Evolutionary conservation across 2,888 invertebrate species (phyloP).

Genomic region (Tiphia femorata): DNA sequence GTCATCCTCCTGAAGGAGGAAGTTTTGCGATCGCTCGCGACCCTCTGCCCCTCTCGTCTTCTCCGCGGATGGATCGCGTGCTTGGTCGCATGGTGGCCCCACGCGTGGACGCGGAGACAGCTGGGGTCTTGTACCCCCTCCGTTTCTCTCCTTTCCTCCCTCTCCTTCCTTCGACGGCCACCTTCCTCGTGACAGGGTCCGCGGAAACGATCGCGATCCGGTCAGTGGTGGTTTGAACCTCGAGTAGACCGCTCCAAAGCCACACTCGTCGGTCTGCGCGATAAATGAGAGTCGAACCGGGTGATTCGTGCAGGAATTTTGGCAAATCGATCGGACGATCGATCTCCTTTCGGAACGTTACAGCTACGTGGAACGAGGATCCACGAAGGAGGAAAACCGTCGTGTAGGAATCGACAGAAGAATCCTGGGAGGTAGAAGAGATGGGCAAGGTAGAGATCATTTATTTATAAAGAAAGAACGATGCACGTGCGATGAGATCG

Average conservation of each 20-base stretch:
- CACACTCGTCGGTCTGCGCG: constrained; percentile 18
- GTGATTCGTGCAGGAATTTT: no score
- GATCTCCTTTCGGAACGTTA: background rate
- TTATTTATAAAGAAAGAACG: background rate
- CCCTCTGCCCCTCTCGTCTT: no score
- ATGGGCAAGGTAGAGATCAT: background rate
- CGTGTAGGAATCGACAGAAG: background rate
- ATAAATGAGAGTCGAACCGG: background rate
- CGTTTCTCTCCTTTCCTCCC: no score
- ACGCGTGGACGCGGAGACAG: no score
- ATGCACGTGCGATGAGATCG: no score
- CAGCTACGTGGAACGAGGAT: background rate
- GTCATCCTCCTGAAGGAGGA: no score
- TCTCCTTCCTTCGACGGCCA: background rate
- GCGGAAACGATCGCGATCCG: constrained; percentile 10
- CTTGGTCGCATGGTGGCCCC: no score
- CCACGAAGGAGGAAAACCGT: background rate
- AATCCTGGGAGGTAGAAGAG: background rate
- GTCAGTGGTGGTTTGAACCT: constrained; percentile 30
- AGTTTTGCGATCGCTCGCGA: no score
- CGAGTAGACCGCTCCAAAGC: constrained; percentile 19
- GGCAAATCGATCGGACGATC: no score
- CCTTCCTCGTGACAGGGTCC: constrained; percentile 18
- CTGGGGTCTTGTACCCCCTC: no score
- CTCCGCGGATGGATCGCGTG: no score